Conservation (phyloP, 2,888 invertebrate species). For the Cynaeus angustus region DNA sequence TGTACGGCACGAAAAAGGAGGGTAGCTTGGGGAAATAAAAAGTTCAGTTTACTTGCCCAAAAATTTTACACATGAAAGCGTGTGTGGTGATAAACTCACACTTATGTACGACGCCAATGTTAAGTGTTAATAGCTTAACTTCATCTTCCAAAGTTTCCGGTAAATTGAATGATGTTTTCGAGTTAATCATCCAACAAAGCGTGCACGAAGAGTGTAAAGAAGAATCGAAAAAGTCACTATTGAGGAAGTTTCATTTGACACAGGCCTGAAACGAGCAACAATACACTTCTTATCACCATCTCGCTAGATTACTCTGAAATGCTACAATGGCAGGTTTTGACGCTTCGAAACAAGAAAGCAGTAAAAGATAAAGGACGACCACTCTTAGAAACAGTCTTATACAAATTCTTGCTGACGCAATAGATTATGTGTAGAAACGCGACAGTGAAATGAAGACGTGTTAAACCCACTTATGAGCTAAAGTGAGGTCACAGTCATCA, state of each 20-base stretch:
- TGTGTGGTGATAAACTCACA: too few relatives aligned
- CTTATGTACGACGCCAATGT: too few relatives aligned
- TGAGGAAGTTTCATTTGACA: conserved; percentile 26
- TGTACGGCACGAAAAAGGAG: neutral
- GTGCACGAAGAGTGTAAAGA: neutral
- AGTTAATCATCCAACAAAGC: conserved; percentile 12
- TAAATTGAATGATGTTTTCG: conserved; percentile 1
- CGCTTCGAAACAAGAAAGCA: conserved; percentile 36
- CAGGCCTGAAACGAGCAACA: conserved; percentile 27
- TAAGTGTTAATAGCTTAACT: too few relatives aligned
- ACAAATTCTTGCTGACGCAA: conserved; percentile 38
- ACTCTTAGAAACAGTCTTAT: conserved; percentile 36
- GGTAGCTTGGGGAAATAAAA: conserved; percentile 1
- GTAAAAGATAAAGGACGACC: conserved; percentile 37
- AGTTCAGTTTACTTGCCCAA: too few relatives aligned
- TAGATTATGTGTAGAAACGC: conserved; percentile 15
- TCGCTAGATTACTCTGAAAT: conserved; percentile 37
- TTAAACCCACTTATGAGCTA: too few relatives aligned
- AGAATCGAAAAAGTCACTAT: conserved; percentile 6
- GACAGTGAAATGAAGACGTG: too few relatives aligned
- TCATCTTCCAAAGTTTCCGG: neutral
- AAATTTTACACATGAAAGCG: too few relatives aligned
- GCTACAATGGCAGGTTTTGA: conserved; percentile 38
- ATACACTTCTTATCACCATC: conserved; percentile 39
- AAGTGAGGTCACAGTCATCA: too few relatives aligned